Percentiles rank a stretch among this genome's conserved stretches.
Evolutionary conservation across 2,888 invertebrate genomes (phyloP).

Genomic region (Hyposoter dolosus): DNA sequence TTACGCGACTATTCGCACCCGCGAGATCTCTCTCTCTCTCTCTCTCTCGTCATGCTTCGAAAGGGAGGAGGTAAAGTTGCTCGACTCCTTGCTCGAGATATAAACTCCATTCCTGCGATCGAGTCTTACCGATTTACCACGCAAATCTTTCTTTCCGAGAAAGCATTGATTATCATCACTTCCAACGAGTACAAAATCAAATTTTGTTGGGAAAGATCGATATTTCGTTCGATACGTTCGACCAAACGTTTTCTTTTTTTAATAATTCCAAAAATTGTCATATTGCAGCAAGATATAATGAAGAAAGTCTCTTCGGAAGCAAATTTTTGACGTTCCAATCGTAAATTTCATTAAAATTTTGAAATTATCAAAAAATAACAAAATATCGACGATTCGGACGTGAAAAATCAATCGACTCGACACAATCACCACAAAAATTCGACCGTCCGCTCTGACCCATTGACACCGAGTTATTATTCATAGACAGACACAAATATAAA

Average conservation of each 20-base stretch:
- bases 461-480: slow-evolving; percentile 61
- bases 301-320: too few species aligned
- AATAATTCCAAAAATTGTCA: too few species aligned
- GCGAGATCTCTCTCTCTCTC: slow-evolving; percentile 53
- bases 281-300: too few species aligned
- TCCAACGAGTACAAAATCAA: background rate
- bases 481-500: slow-evolving; percentile 25
- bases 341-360: too few species aligned
- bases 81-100: slow-evolving; percentile 35
- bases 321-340: too few species aligned
- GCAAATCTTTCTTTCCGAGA: background rate
- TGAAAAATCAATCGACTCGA: background rate
- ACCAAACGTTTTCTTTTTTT: too few species aligned
- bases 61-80: background rate
- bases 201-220: too few species aligned
- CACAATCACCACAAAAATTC: background rate
- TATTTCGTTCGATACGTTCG: too few species aligned
- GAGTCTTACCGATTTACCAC: slow-evolving; percentile 17
- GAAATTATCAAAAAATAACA: too few species aligned
- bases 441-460: slow-evolving; percentile 46
- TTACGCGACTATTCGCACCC: slow-evolving; percentile 71
- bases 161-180: background rate
- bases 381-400: background rate
- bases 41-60: background rate
- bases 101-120: slow-evolving; percentile 22